These are phyloP conservation scores for Gobio occitaniae DNA, from an alignment of 2,797 vertebrate genomes.

Conservation along the genomic window DNA sequence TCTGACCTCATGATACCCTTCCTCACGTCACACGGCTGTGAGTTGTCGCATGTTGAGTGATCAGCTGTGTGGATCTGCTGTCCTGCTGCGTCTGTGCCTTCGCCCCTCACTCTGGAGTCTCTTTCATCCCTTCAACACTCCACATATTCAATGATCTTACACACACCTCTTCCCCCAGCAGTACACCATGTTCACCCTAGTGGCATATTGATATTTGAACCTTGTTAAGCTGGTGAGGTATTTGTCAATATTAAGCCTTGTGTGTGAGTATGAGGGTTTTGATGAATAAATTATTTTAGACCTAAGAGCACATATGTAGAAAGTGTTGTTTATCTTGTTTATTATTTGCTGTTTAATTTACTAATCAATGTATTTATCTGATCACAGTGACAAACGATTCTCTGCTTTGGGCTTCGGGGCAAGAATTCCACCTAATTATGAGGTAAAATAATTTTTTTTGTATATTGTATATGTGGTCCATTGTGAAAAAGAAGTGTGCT, in stretches of 20 bases:
- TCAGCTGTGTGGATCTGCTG: slow-evolving; percentile 50
- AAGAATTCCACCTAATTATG: slow-evolving; percentile 95
- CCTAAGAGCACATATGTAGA: neutral
- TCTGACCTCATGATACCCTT: slow-evolving; percentile 13
- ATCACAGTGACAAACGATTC: slow-evolving; percentile 91
- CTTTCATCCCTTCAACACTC: slow-evolving; percentile 39
- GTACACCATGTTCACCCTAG: neutral
- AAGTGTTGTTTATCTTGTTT: neutral
- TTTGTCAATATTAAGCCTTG: neutral
- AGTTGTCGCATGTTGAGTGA: slow-evolving; percentile 50
- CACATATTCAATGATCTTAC: slow-evolving; percentile 26
- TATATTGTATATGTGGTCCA: slow-evolving; percentile 35
- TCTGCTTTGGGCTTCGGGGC: slow-evolving; percentile 96
- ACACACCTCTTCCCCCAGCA: slow-evolving; percentile 15
- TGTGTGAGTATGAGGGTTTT: neutral
- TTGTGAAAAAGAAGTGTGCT: neutral
- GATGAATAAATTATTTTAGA: neutral
- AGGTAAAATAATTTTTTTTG: slow-evolving; percentile 77
- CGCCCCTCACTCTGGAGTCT: slow-evolving; percentile 26
- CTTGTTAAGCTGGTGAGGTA: neutral
- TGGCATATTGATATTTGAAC: neutral
- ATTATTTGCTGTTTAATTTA: neutral
- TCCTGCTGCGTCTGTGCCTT: slow-evolving; percentile 43
- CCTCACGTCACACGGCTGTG: slow-evolving; percentile 27
- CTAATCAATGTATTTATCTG: slow-evolving; percentile 19